These are phyloP conservation scores for Noctua janthe DNA, from an alignment of 2,888 invertebrate genomes.

Conservation along the genomic window DNA sequence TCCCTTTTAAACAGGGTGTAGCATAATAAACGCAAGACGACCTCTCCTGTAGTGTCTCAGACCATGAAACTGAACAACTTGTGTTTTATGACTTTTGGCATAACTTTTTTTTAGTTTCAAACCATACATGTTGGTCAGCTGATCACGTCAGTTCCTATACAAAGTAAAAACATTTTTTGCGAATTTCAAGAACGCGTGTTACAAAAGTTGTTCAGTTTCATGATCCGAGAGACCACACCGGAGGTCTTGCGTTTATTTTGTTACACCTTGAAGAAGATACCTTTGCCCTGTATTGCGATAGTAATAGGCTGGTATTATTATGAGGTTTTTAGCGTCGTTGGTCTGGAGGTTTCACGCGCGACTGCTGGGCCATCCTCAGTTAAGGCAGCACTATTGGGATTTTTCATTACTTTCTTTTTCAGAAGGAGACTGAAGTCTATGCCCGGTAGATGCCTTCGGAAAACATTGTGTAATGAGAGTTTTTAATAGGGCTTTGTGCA, in stretches of 20 bases:
- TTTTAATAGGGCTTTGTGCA: not conserved
- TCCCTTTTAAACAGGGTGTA: not conserved
- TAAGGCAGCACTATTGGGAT: not conserved
- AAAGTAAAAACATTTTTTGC: not conserved
- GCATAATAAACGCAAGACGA: not conserved
- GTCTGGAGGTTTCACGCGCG: too few species aligned
- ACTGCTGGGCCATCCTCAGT: not conserved
- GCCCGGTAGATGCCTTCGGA: accelerated
- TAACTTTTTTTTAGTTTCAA: not conserved
- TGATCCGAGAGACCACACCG: not conserved
- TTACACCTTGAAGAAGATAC: not conserved
- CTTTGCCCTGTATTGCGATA: not conserved
- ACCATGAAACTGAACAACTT: not conserved
- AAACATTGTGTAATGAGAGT: too few species aligned
- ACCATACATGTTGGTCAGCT: not conserved
- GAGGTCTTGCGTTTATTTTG: not conserved
- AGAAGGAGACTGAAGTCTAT: not conserved
- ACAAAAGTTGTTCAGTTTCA: not conserved
- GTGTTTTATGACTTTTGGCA: too few species aligned
- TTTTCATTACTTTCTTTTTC: not conserved
- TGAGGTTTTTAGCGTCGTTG: not conserved
- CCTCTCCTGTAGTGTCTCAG: not conserved
- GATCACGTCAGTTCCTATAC: not conserved
- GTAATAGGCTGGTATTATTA: not conserved
- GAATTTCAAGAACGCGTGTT: not conserved